Evolutionary conservation across 1,140 invertebrate species (phyloP).

Genomic region (Xylocopa sonorina): DNA sequence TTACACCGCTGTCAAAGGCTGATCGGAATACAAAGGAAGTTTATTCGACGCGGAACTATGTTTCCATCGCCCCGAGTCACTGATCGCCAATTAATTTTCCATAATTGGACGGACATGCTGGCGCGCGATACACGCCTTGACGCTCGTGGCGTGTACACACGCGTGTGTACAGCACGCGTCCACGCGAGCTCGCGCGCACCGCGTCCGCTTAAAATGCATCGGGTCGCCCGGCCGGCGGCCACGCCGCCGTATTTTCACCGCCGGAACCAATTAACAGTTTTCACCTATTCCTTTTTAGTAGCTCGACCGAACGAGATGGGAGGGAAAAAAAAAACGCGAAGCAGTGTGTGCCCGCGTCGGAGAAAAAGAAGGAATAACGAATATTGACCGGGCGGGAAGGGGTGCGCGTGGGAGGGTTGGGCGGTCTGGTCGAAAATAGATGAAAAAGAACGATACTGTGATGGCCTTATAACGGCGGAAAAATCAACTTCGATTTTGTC

Average conservation of each 20-base stretch:
- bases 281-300: conserved; percentile 71
- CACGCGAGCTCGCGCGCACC: not conserved
- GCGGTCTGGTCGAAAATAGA: conserved; percentile 14
- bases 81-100: conserved; percentile 80
- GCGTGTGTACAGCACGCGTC: not conserved
- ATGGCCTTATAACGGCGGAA: conserved; percentile 42
- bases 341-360: conserved; percentile 13
- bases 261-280: conserved; percentile 77
- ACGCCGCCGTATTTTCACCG: conserved; percentile 69
- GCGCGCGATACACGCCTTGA: conserved; percentile 64
- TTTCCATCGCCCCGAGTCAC: conserved; percentile 69
- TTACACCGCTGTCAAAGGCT: conserved; percentile 74
- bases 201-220: conserved; percentile 59
- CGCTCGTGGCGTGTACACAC: conserved; percentile 51
- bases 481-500: conserved; percentile 62
- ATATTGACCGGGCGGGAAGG: not conserved
- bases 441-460: conserved; percentile 43
- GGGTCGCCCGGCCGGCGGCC: conserved; percentile 53
- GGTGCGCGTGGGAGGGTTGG: not conserved
- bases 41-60: conserved; percentile 69
- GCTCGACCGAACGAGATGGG: conserved; percentile 34
- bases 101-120: conserved; percentile 76
- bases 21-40: conserved; percentile 73
- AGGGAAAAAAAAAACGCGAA: conserved; percentile 30
- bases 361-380: conserved; percentile 53